Conservation (phyloP, 2,888 invertebrate species). For the Dysmachus trigonus region DNA sequence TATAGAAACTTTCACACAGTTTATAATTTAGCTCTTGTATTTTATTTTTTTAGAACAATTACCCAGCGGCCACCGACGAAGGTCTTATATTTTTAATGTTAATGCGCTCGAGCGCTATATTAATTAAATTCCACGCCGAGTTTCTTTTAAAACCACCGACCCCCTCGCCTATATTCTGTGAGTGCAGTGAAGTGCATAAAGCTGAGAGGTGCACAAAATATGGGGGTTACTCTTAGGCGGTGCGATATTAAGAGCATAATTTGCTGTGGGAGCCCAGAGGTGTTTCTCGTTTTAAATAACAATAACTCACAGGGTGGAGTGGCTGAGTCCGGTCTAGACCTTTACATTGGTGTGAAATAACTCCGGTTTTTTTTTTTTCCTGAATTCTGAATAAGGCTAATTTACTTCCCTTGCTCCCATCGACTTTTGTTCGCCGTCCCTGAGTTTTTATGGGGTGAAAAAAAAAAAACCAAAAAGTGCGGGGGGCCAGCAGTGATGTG, state of each 20-base stretch:
- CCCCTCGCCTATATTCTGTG: not conserved
- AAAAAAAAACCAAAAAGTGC: not conserved
- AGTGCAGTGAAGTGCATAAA: not conserved
- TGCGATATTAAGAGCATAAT: slow-evolving; percentile 19
- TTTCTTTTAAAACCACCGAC: not conserved
- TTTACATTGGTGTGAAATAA: slow-evolving; percentile 17
- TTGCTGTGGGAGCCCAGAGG: slow-evolving; percentile 8
- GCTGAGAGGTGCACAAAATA: not conserved
- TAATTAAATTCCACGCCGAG: not conserved
- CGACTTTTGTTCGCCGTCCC: not conserved
- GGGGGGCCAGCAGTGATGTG: not conserved
- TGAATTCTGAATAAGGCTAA: not conserved
- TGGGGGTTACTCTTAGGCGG: not conserved
- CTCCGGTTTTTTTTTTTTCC: not conserved
- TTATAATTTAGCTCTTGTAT: not conserved
- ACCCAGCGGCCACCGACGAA: not conserved
- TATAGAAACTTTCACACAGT: too few species aligned
- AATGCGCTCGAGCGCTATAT: not conserved
- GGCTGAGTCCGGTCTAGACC: not conserved
- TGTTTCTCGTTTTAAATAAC: slow-evolving; percentile 1
- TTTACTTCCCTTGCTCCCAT: not conserved
- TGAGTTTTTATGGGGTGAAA: not conserved
- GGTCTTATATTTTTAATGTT: not conserved
- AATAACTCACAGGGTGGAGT: not conserved
- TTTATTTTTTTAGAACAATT: not conserved